These are phyloP conservation scores for Copidosoma floridanum DNA, from an alignment of 1,140 invertebrate species.

Conservation along the genomic window DNA sequence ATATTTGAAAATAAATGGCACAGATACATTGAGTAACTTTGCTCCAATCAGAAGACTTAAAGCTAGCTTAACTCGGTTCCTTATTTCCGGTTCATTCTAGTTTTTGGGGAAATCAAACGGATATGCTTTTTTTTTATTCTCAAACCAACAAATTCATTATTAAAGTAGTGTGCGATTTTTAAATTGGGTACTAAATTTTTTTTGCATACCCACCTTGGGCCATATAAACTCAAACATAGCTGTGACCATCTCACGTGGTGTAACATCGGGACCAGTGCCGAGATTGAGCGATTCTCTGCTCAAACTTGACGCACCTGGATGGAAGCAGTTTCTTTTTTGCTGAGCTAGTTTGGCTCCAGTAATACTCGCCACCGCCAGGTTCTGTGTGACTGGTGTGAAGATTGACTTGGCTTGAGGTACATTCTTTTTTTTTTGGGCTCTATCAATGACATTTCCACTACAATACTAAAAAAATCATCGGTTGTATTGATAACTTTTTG, in stretches of 20 bases:
- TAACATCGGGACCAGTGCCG: slow-evolving; percentile 62
- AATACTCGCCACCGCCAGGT: slow-evolving; percentile 42
- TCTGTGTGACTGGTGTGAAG: slow-evolving; percentile 43
- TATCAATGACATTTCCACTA: slow-evolving; percentile 50
- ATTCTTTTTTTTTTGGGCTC: slow-evolving; percentile 50
- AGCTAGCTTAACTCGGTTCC: slow-evolving; percentile 81
- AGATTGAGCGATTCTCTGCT: slow-evolving; percentile 64
- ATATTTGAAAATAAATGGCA: slow-evolving; percentile 97
- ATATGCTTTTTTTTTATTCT: too few relatives aligned
- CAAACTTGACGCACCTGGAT: slow-evolving; percentile 77
- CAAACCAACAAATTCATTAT: too few relatives aligned
- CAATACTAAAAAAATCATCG: slow-evolving; percentile 48
- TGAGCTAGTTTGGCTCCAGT: slow-evolving; percentile 57
- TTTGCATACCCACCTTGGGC: slow-evolving; percentile 90
- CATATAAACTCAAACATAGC: slow-evolving; percentile 92
- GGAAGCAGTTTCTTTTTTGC: slow-evolving; percentile 81
- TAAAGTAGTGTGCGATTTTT: too few relatives aligned
- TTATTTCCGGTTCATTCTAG: slow-evolving; percentile 78
- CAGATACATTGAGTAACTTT: slow-evolving; percentile 86
- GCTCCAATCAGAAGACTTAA: slow-evolving; percentile 76
- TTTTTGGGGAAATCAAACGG: too few relatives aligned
- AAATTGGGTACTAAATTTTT: too few relatives aligned
- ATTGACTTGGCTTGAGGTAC: slow-evolving; percentile 47
- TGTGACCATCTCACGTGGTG: slow-evolving; percentile 77
- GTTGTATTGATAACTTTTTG: background rate